Base-by-base conservation (phyloP, 2,888 invertebrate species). In the Pedicia rivosa region DNA sequence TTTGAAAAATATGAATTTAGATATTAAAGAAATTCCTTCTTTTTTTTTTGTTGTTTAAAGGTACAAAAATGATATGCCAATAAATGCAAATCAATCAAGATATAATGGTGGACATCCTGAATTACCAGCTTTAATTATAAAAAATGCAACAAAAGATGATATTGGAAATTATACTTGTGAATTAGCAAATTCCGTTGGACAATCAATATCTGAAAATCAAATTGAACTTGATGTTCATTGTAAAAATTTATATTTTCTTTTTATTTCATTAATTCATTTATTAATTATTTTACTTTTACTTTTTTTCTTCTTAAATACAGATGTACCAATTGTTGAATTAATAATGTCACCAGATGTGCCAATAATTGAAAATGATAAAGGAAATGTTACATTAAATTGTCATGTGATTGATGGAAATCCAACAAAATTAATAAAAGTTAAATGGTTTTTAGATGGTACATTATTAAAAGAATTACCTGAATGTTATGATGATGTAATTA, bases 381-480 rank as follows among this genome's bases (percentile, higher is more conserved):
- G 71, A 38, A 86, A 86, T 58, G 84, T 90, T 37, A 82, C 84
- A 2, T 63, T 91, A 27, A 72, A 74, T 36, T 91, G 91, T 53
- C 76, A 79, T 45, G 78, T 87, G 36, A 65, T 72, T 14, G 68
- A 72, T 10, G 90, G 88, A 3, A 87, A 90, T 63, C 90, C 91
- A 0, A 60, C 70, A 0, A 62, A 65, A 38, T 63, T 78, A 50
- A 72, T 67, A 48, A 76, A 78, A 47, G 90, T 88, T 41, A 72
- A 82, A 46, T 91, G 91, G 91, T 88, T 78, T 57, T 66, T 87
- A 46, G 82, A 86, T 50, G 82, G 79, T 3, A 76, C 81, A 43
- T 59, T 86, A 27, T 67, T 90, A 47, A 86, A 87, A 54, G 84
- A 87, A 57, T 63, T 87, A 45, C 84, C 86, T 1, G 84, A 87